Evolutionary conservation across 2,888 invertebrate species (phyloP), one percentile per base, ranked within the genome.

Genomic region (Diaphora mendica): DNA sequence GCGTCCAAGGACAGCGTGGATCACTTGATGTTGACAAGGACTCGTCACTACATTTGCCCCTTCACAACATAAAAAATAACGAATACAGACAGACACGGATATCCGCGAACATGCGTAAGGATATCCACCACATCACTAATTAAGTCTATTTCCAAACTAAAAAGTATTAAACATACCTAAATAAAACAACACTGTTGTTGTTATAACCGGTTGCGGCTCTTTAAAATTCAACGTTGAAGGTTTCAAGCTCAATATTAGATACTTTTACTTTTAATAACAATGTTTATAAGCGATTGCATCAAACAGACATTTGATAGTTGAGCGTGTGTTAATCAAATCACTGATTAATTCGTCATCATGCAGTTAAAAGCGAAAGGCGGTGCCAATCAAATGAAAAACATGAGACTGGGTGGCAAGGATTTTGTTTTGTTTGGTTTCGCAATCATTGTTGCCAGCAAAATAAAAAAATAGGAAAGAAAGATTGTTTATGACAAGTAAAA

Each of bases 311-410:
- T 44, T 55, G 68, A 55, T 68, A 68, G 30, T 35, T 68, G 23
- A 23, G 33, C 33, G 17, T 33, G 33, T 68, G 55, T 55, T 68
- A 64, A 39, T 26, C n/a, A 71, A 66, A 55, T 59, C 33, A 66
- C 42, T 71, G 51, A 66, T 33, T 44, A 64, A 62, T 62, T 62
- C 62, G 62, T 62, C 62, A 62, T 30, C 62, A 62, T 42, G 72
- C 51, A 74, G 66, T 69, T 59, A 70, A 72, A 71, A 62, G 42
- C 51, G 51, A 64, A 71, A 64, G 48, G 62, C 42, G 68, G 51
- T n/a, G 64, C 51, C 64, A 62, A 51, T 62, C 62, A 62, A 62
- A 59, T 59, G 44, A 26, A 30, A 65, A 73, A 68, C 44, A 39
- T 23, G 30, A 62, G 62, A 62, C 30, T 30, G 26, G 15, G 15